Evolutionary conservation across 2,888 invertebrate genomes (phyloP), one percentile per base, ranked within the genome.

Genomic region (Pyrocoelia pectoralis): DNA sequence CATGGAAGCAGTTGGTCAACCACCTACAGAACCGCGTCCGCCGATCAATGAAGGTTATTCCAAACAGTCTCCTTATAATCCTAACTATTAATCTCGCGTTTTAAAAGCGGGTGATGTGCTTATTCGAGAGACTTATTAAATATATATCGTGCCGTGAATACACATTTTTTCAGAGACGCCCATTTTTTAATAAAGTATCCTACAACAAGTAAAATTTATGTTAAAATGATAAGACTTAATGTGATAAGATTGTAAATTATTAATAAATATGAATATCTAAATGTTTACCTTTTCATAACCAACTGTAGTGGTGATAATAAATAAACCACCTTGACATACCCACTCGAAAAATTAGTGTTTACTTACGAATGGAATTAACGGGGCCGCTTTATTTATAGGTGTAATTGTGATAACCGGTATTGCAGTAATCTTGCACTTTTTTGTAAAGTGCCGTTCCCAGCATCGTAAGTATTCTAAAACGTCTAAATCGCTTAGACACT

Each of bases 1-100:
- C 15, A 59, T 38, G 12, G 66, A 66, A 62, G 66, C 62, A n/a
- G 62, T 66, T 6, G 53, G 56, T 2, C 66, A 66, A 18, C 59
- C 62, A 5, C 59, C 62, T 14, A 18, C 62, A 40, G 55, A 62
- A 38, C 62, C 62, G 10, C 48, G 43, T 18, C 38, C 15, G 12
- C 49, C 40, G 2, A 12, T 48, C 12, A 56, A 19, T 17, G 58
- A 62, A 17, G 59, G 53, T 17, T 66, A 62, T 24, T 33, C 56
- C 10, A 66, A 66, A 49, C 66, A 66, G 33, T 40, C 66, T 13
- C 66, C 66, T 0, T 66, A 66, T 18, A 66, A 66, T 56, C 66
- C 66, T 1, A 28, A 62, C 40, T 66, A 59, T 46, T 66, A 50
- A 33, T 4, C 24, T 24, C 4, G 24, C 8, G 24, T 24, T 8